phyloP scores from a whole-genome alignment of 1,140 invertebrate genomes.

The Bombus breviceps region DNA sequence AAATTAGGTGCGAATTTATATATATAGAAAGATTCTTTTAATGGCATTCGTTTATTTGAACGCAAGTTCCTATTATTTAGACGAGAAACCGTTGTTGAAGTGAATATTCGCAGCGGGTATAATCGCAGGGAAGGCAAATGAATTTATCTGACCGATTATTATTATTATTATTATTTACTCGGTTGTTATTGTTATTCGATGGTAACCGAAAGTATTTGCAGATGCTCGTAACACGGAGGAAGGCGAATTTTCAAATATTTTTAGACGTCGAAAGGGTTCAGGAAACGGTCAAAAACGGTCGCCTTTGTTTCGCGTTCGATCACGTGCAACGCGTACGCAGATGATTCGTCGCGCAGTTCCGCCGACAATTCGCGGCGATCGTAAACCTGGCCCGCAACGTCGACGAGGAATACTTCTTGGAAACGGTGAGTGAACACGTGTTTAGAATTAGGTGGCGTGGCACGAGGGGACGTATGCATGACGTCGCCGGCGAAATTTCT shows the following conservation, averaged over 20 bases:
- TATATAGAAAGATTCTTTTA: too few relatives aligned
- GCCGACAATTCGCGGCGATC: conserved; percentile 64
- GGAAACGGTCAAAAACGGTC: not conserved
- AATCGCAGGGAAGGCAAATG: not conserved
- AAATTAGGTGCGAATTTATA: too few relatives aligned
- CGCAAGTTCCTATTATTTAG: too few relatives aligned
- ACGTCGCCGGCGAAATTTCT: not conserved
- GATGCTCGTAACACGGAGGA: not conserved
- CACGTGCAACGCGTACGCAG: conserved; percentile 47
- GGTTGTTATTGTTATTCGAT: not conserved
- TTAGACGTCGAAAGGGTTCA: not conserved
- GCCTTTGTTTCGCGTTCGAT: conserved; percentile 40
- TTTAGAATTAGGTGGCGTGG: conserved; percentile 63
- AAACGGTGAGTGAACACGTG: conserved; percentile 63
- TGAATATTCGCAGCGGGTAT: not conserved
- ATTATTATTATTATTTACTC: not conserved
- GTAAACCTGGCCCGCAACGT: conserved; percentile 59
- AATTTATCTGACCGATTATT: not conserved
- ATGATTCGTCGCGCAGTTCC: conserved; percentile 47
- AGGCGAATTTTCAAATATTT: conserved; percentile 14
- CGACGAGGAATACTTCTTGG: conserved; percentile 61
- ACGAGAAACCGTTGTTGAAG: not conserved
- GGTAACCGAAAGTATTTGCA: too few relatives aligned
- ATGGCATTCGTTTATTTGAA: too few relatives aligned
- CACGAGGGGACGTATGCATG: not conserved